These are phyloP conservation scores for Blastobasis lacticolella DNA, from an alignment of 2,888 invertebrate genomes.

Conservation along the genomic window DNA sequence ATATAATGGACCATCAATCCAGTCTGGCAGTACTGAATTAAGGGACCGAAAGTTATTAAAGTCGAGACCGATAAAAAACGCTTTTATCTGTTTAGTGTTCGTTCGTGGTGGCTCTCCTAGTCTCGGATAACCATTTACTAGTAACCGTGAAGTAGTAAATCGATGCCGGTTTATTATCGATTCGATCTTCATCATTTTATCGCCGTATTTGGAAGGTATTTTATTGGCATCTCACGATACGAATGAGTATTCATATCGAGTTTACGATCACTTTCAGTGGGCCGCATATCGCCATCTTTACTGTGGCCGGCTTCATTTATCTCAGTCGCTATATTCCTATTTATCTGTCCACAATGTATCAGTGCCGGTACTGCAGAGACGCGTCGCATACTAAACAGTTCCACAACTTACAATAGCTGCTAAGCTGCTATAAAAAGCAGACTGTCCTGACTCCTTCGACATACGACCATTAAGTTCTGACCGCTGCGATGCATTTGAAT, in stretches of 20 bases:
- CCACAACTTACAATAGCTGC: slow-evolving; percentile 44
- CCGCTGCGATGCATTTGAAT: background rate
- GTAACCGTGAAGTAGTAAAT: slow-evolving; percentile 34
- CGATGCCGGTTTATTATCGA: slow-evolving; percentile 32
- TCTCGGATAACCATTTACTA: slow-evolving; percentile 9
- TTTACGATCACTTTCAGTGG: slow-evolving; percentile 28
- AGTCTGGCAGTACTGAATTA: slow-evolving; percentile 36
- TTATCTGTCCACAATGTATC: slow-evolving; percentile 46
- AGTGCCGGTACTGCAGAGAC: slow-evolving; percentile 29
- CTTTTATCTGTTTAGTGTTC: slow-evolving; percentile 1
- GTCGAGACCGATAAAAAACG: slow-evolving; percentile 1
- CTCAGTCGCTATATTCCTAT: slow-evolving; percentile 31
- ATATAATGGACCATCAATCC: slow-evolving; percentile 61
- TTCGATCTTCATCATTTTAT: slow-evolving; percentile 35
- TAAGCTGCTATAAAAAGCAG: slow-evolving; percentile 46
- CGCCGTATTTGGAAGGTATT: slow-evolving; percentile 26
- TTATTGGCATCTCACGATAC: slow-evolving; percentile 30
- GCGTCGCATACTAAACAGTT: slow-evolving; percentile 47
- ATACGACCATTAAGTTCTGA: slow-evolving; percentile 12
- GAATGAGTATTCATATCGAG: slow-evolving; percentile 16
- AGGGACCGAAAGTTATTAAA: slow-evolving; percentile 24
- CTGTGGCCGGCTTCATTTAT: slow-evolving; percentile 30
- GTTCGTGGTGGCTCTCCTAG: slow-evolving; percentile 7
- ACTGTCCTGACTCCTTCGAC: slow-evolving; percentile 26
- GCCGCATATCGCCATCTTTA: background rate